Evolutionary conservation across 2,113 vertebrate genomes (phyloP).

Genomic region (Hydropotes inermis): DNA sequence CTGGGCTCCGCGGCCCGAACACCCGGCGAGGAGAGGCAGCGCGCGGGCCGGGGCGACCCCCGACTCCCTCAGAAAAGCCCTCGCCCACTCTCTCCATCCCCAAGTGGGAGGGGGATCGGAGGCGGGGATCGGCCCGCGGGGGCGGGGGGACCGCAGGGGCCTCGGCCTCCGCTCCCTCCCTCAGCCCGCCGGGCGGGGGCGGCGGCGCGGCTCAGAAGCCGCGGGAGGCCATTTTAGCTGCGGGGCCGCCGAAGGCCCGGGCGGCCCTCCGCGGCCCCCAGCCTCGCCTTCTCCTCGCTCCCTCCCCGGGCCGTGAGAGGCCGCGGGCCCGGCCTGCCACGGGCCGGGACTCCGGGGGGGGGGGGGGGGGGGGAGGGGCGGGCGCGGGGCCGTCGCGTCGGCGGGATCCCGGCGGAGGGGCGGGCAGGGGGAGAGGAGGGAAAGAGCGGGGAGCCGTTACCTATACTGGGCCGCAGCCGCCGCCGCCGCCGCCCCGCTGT

Average conservation of each 20-base stretch:
- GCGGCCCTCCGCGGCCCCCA: constrained; percentile 58
- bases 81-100: neutral
- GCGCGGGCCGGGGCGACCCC: neutral
- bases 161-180: neutral
- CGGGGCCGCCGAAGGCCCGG: constrained; percentile 36
- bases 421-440: neutral
- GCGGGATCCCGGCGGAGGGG: neutral
- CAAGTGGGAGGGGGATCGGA: neutral
- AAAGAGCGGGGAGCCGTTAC: constrained; percentile 77
- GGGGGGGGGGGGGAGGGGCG: neutral
- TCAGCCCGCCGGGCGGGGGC: neutral
- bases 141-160: neutral
- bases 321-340: neutral
- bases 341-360: neutral
- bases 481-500: constrained; percentile 90
- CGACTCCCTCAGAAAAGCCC: neutral
- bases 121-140: neutral
- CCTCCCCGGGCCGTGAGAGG: neutral
- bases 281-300: neutral
- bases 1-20: neutral
- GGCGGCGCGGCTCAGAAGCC: constrained; percentile 2
- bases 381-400: neutral
- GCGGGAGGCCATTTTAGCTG: constrained; percentile 80
- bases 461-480: constrained; percentile 94
- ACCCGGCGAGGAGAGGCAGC: neutral